phyloP scores from a whole-genome alignment of 2,797 vertebrate genomes.

The Percopsis omiscomaycus region DNA sequence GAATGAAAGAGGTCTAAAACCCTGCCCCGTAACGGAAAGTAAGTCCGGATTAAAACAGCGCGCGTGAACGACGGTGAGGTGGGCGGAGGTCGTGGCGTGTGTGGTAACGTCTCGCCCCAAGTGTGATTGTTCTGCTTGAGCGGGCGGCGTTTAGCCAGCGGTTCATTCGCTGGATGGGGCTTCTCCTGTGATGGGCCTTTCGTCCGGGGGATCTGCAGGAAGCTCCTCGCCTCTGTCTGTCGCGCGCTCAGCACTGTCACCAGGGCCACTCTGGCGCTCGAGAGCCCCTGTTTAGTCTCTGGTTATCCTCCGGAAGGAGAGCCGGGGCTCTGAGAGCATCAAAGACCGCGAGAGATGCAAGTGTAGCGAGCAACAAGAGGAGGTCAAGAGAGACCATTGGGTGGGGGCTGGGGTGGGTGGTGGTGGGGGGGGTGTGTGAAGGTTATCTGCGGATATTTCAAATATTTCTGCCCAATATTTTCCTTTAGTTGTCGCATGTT shows the following conservation, averaged over 20 bases:
- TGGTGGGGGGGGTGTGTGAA: too few species aligned
- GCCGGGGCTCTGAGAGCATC: conserved; percentile 22
- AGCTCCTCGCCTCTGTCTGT: conserved; percentile 55
- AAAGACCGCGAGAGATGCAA: conserved; percentile 12
- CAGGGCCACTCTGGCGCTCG: conserved; percentile 20
- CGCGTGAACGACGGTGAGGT: conserved; percentile 62
- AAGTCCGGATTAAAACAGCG: conserved; percentile 72
- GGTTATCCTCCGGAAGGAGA: conserved; percentile 67
- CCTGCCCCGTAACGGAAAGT: conserved; percentile 66
- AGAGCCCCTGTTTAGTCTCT: conserved; percentile 52
- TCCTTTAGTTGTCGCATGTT: too few species aligned
- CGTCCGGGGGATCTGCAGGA: conserved; percentile 61
- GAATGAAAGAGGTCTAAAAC: conserved; percentile 54
- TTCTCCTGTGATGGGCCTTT: conserved; percentile 66
- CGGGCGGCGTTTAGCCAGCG: conserved; percentile 67
- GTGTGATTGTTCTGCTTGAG: conserved; percentile 78
- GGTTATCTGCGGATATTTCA: too few species aligned
- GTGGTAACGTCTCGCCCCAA: conserved; percentile 63
- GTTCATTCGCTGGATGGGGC: conserved; percentile 72
- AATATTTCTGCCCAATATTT: too few species aligned
- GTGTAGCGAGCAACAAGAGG: conserved; percentile 2
- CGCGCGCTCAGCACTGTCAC: conserved; percentile 55
- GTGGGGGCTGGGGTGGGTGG: conserved; percentile 18
- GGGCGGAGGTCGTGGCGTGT: conserved; percentile 62
- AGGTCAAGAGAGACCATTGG: conserved; percentile 12